Evolutionary conservation across 1,140 invertebrate genomes (phyloP).

Genomic region (Diploscapter pachys): DNA sequence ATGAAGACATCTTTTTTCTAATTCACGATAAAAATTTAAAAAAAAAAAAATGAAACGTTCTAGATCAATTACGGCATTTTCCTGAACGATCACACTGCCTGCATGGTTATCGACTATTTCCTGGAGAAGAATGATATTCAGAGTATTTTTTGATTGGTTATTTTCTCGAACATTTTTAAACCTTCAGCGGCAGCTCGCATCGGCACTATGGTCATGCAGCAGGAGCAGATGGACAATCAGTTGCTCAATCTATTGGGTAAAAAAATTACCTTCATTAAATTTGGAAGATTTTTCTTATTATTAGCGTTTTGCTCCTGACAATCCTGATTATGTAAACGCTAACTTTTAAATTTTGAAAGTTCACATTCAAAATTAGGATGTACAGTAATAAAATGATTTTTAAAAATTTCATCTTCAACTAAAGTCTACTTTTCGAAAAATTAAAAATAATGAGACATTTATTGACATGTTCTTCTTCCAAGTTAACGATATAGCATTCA

Average conservation of each 20-base stretch:
- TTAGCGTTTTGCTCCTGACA: too few relatives aligned
- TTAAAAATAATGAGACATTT: too few relatives aligned
- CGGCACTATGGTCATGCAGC: slow-evolving; percentile 76
- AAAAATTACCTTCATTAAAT: too few relatives aligned
- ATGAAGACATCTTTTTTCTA: too few relatives aligned
- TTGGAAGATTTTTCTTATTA: too few relatives aligned
- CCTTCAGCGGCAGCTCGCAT: slow-evolving; percentile 70
- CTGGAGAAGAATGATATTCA: slow-evolving; percentile 68
- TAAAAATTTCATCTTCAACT: slow-evolving; percentile 4
- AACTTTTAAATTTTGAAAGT: too few relatives aligned
- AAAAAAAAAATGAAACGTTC: slow-evolving; percentile 15
- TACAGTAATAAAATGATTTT: background rate
- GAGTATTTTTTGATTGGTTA: slow-evolving; percentile 21
- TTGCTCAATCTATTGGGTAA: slow-evolving; percentile 69
- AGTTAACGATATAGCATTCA: too few relatives aligned
- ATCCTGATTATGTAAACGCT: too few relatives aligned
- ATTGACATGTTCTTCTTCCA: too few relatives aligned
- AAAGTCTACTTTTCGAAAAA: too few relatives aligned
- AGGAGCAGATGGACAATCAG: slow-evolving; percentile 77
- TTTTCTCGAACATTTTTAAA: background rate
- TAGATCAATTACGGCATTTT: slow-evolving; percentile 81
- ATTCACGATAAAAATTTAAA: too few relatives aligned
- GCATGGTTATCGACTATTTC: slow-evolving; percentile 78
- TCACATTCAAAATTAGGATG: too few relatives aligned
- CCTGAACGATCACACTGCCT: slow-evolving; percentile 74